A percentile compares a stretch with the other conserved stretches of the same genome.
phyloP scores from a whole-genome alignment of 2,797 vertebrate species.

The Lepilemur ruficaudatus region DNA sequence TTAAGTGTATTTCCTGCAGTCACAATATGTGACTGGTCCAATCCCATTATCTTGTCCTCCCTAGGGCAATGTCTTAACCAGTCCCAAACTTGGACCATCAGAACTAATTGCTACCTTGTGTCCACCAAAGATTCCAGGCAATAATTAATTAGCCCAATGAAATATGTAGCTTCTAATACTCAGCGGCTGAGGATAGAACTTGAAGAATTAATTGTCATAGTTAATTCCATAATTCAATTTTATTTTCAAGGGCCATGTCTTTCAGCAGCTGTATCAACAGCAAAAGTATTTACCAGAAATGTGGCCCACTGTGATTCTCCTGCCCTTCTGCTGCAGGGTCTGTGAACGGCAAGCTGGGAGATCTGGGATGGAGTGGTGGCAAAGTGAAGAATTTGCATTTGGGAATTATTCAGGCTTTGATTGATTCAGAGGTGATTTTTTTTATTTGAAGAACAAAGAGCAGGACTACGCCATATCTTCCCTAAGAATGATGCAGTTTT shows the following conservation, averaged over 20 bases:
- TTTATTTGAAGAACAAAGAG: neutral
- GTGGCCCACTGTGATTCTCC: neutral
- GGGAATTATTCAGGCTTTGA: neutral
- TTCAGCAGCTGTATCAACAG: neutral
- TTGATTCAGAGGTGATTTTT: neutral
- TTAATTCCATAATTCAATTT: slow-evolving; percentile 21
- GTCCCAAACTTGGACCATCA: neutral
- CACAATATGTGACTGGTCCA: neutral
- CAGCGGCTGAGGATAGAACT: neutral
- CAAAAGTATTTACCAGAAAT: neutral
- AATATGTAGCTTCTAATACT: neutral
- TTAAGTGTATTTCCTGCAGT: neutral
- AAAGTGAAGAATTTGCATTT: slow-evolving; percentile 3
- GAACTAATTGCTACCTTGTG: neutral
- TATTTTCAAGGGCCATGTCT: neutral
- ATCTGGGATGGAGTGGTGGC: neutral
- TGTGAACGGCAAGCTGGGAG: neutral
- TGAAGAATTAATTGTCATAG: neutral
- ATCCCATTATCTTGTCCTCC: neutral
- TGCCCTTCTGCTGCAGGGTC: neutral
- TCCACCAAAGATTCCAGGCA: neutral
- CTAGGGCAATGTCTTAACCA: neutral
- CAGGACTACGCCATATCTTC: neutral
- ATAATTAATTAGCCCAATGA: neutral
- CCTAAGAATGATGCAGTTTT: neutral